Evolutionary conservation across 2,113 vertebrate species (phyloP).

Genomic region (Arenaria interpres): DNA sequence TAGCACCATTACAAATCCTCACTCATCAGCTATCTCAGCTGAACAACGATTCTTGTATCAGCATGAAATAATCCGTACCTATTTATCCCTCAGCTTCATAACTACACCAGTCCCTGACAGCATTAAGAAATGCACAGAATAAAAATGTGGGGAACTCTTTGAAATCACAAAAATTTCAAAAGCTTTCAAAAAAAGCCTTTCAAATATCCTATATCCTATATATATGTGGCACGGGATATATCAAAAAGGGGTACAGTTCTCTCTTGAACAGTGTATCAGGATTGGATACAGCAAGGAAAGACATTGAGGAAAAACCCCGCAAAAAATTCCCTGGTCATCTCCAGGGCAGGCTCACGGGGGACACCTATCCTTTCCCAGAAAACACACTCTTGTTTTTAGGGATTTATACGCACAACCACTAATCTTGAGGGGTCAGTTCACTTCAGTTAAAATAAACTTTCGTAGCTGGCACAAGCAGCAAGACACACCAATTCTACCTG

Average conservation of each 20-base stretch:
- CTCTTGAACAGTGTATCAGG: background rate
- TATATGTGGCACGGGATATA: background rate
- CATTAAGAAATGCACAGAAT: background rate
- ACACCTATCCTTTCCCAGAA: background rate
- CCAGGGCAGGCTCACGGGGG: background rate
- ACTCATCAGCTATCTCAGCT: background rate
- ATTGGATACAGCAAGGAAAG: background rate
- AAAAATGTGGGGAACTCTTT: background rate
- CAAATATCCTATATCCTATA: background rate
- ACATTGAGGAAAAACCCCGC: background rate
- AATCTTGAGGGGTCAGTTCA: background rate
- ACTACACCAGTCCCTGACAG: background rate
- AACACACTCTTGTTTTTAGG: background rate
- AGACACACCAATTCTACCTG: background rate
- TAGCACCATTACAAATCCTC: background rate
- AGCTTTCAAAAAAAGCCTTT: background rate
- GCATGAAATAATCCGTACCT: background rate
- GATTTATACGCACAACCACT: background rate
- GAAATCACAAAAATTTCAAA: background rate
- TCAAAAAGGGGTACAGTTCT: background rate
- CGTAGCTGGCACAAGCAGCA: background rate
- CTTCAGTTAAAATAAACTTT: background rate
- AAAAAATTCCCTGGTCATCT: background rate
- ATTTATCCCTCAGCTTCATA: background rate
- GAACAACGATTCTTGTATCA: background rate